phyloP scores from a whole-genome alignment of 2,797 vertebrate genomes.

The Rhynchotus rufescens region DNA sequence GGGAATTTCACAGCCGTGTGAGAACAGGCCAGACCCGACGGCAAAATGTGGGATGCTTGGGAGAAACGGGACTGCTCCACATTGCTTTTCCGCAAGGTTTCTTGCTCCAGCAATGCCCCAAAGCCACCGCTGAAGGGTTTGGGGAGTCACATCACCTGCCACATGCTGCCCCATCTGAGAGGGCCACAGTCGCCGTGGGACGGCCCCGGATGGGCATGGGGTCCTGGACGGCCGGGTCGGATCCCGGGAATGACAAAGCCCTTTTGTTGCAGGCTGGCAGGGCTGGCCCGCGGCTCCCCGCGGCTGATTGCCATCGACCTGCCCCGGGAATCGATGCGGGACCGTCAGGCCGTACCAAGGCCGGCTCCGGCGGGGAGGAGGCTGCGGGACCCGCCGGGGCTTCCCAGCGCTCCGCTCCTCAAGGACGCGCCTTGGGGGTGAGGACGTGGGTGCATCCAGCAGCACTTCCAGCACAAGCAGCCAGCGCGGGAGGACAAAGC shows the following conservation, averaged over 20 bases:
- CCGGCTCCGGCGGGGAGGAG: constrained; percentile 2
- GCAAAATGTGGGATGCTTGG: neutral
- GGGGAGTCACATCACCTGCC: accelerated
- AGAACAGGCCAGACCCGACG: neutral
- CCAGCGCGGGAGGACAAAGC: constrained; percentile 7
- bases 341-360: neutral
- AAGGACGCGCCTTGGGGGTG: neutral
- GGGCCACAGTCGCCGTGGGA: accelerated
- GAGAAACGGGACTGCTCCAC: neutral
- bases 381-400: neutral
- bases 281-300: neutral
- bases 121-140: accelerated
- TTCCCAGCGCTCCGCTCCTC: neutral
- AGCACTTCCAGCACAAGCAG: neutral
- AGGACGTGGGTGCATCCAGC: neutral
- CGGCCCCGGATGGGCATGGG: neutral
- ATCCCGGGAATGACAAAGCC: neutral
- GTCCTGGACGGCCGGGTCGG: neutral
- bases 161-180: accelerated
- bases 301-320: constrained; percentile 41
- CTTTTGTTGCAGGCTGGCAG: neutral
- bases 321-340: neutral
- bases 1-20: neutral
- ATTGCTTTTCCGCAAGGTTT: accelerated
- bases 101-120: accelerated